Evolutionary conservation across 2,113 vertebrate species (phyloP).

Genomic region (Chiloscyllium plagiosum): DNA sequence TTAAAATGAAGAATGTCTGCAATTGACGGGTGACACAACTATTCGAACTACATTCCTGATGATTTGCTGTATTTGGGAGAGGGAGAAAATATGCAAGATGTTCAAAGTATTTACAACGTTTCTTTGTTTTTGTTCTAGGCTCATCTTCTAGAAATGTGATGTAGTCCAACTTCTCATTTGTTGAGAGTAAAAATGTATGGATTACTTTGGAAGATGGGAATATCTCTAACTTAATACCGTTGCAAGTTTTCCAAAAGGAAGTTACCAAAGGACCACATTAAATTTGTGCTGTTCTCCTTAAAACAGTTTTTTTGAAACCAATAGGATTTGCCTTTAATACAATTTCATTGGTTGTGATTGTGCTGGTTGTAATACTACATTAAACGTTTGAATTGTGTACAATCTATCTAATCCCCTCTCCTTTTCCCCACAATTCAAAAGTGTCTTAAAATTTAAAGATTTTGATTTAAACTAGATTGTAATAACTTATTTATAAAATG

Average conservation of each 20-base stretch:
- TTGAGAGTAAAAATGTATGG: not conserved
- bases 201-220: not conserved
- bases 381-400: not conserved
- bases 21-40: not conserved
- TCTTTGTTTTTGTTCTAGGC: constrained; percentile 23
- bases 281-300: not conserved
- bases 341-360: not conserved
- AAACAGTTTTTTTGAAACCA: not conserved
- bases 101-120: not conserved
- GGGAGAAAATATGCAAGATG: not conserved
- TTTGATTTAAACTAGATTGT: not conserved
- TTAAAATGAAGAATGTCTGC: not conserved
- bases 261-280: not conserved
- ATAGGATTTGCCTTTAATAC: not conserved
- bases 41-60: not conserved
- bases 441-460: not conserved
- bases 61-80: not conserved
- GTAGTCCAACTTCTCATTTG: not conserved
- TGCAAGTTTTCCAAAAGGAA: not conserved
- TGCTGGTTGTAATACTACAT: not conserved
- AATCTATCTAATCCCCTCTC: not conserved
- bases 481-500: not conserved
- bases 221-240: not conserved
- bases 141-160: constrained; percentile 15
- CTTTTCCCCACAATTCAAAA: not conserved